phyloP scores from a whole-genome alignment of 2,888 invertebrate species.

The Meteorus cinctellus region DNA sequence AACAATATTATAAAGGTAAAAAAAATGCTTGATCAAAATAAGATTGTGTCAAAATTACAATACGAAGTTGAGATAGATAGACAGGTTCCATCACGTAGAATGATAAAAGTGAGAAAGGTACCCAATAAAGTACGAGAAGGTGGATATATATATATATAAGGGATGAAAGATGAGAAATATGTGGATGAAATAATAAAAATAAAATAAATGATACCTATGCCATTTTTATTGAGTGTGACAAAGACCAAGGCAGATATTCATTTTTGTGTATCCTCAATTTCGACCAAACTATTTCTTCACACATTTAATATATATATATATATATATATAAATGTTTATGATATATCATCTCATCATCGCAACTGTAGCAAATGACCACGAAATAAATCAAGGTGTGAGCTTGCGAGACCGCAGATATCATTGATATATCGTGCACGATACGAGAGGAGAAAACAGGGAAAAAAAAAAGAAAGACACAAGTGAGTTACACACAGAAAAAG shows the following conservation, averaged over 20 bases:
- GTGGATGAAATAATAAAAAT: conserved; percentile 10
- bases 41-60: not conserved
- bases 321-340: not conserved
- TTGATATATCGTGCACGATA: not conserved
- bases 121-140: not conserved
- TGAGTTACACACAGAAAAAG: not conserved
- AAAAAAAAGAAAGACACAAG: not conserved
- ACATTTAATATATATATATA: not conserved
- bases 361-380: not conserved
- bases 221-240: conserved; percentile 2
- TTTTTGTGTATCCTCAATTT: conserved; percentile 8
- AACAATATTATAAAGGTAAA: not conserved
- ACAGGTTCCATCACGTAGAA: conserved; percentile 1
- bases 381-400: conserved; percentile 5
- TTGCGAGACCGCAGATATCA: not conserved
- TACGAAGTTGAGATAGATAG: not conserved
- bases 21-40: not conserved
- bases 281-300: not conserved
- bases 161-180: conserved; percentile 5
- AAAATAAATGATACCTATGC: not conserved
- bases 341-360: not conserved
- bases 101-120: not conserved
- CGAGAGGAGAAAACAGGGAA: not conserved
- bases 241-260: not conserved
- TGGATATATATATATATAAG: not conserved